Conservation (phyloP, 1,140 invertebrate genomes). For the Luehdorfia chinensis region DNA sequence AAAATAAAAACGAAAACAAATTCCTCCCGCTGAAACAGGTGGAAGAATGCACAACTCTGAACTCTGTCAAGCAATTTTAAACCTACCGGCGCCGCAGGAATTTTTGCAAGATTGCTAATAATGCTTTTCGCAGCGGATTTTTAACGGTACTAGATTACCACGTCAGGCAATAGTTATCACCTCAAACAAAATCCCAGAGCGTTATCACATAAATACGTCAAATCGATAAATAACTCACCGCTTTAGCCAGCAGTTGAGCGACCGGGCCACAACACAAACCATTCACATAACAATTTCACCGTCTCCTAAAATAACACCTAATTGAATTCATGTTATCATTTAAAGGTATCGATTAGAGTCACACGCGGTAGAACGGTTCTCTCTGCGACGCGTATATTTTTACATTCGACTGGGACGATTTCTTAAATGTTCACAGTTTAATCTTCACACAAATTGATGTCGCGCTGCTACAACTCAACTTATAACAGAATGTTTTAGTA, state of each 20-base stretch:
- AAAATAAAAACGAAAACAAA: slow-evolving; percentile 12
- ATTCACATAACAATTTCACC: slow-evolving; percentile 49
- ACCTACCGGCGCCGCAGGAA: not conserved
- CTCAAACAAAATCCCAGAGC: slow-evolving; percentile 59
- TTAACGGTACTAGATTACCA: slow-evolving; percentile 20
- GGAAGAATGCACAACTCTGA: not conserved
- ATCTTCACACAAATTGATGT: slow-evolving; percentile 19
- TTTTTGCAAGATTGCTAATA: not conserved
- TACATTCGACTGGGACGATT: slow-evolving; percentile 58
- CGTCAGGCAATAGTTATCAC: slow-evolving; percentile 39
- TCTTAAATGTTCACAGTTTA: slow-evolving; percentile 42
- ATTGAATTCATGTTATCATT: slow-evolving; percentile 76
- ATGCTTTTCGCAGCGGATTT: slow-evolving; percentile 17
- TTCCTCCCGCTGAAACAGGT: slow-evolving; percentile 3
- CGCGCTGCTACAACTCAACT: not conserved
- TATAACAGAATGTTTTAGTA: not conserved
- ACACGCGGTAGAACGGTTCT: slow-evolving; percentile 60
- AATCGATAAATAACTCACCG: slow-evolving; percentile 60
- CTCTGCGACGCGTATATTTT: slow-evolving; percentile 69
- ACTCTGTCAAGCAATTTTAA: not conserved
- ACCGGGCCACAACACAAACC: slow-evolving; percentile 37
- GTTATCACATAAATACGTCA: slow-evolving; percentile 62
- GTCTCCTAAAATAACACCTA: slow-evolving; percentile 60
- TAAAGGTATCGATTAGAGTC: slow-evolving; percentile 73
- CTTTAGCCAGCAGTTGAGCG: slow-evolving; percentile 25